These are phyloP conservation scores for Blera fallax DNA, from an alignment of 2,888 invertebrate species.

Conservation along the genomic window DNA sequence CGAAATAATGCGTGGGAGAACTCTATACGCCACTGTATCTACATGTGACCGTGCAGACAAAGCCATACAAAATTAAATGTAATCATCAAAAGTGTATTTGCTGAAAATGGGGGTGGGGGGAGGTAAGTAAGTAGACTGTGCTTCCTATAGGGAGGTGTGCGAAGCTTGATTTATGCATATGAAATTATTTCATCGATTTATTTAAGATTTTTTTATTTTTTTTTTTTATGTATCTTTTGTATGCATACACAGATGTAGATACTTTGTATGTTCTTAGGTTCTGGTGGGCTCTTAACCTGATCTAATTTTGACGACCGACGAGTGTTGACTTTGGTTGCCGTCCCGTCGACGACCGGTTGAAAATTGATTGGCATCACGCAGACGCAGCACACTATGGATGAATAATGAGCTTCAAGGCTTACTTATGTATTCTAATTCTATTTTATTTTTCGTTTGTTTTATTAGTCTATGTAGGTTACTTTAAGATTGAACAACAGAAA, in stretches of 20 bases:
- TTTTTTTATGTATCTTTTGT: no score
- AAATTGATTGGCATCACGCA: constrained; percentile 63
- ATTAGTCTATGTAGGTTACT: constrained; percentile 49
- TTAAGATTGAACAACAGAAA: no score
- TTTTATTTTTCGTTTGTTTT: constrained; percentile 51
- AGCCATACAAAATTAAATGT: constrained; percentile 21
- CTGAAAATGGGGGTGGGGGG: neutral
- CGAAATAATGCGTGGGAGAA: constrained; percentile 56
- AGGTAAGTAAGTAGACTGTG: neutral
- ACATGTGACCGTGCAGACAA: neutral
- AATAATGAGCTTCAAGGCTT: constrained; percentile 48
- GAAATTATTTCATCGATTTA: constrained; percentile 41
- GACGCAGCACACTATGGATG: constrained; percentile 52
- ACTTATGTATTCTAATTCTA: constrained; percentile 24
- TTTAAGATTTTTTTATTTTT: neutral
- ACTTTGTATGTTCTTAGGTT: constrained; percentile 6
- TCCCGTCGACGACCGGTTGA: neutral
- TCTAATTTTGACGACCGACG: constrained; percentile 39
- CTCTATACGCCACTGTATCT: constrained; percentile 10
- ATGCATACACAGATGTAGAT: no score
- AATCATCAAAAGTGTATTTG: constrained; percentile 7
- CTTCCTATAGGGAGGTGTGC: constrained; percentile 34
- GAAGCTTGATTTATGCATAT: constrained; percentile 46
- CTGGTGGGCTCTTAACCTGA: constrained; percentile 57
- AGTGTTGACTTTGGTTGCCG: constrained; percentile 53